A percentile compares a stretch with the other conserved stretches of the same genome.
phyloP scores from a whole-genome alignment of 2,888 invertebrate species.

The Brachypalpus laphriformis region DNA sequence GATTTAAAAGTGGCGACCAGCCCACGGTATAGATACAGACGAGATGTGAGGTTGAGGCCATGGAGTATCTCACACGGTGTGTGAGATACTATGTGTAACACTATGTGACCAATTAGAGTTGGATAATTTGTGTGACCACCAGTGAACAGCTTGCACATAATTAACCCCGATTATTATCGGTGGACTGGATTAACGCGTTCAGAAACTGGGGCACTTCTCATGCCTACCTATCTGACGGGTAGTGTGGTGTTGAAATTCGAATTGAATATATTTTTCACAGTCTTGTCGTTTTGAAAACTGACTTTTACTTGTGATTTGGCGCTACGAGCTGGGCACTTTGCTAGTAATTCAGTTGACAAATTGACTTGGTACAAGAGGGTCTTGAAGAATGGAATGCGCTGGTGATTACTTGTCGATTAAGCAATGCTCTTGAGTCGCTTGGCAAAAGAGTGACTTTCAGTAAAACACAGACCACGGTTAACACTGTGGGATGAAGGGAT shows the following conservation, averaged over 20 bases:
- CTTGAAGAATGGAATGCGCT: too few species aligned
- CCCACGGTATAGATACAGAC: constrained; percentile 16
- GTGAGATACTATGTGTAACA: constrained; percentile 57
- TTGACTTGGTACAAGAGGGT: too few species aligned
- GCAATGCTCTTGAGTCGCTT: too few species aligned
- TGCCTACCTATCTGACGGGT: background rate
- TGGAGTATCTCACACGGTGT: constrained; percentile 43
- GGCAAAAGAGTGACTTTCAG: too few species aligned
- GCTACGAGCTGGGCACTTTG: too few species aligned
- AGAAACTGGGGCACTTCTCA: constrained; percentile 34
- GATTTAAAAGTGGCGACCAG: constrained; percentile 27
- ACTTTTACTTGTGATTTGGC: background rate
- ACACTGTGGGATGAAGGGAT: too few species aligned
- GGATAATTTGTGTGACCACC: constrained; percentile 71
- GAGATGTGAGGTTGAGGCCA: constrained; percentile 31
- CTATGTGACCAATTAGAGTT: constrained; percentile 71
- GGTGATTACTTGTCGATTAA: too few species aligned
- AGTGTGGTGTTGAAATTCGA: constrained; percentile 16
- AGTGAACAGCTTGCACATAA: constrained; percentile 62
- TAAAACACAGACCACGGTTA: too few species aligned
- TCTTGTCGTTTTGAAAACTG: background rate
- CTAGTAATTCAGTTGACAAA: too few species aligned
- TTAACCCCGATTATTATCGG: constrained; percentile 60
- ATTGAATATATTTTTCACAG: constrained; percentile 1
- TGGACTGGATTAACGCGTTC: constrained; percentile 51